Conservation (phyloP, 37 sponge, comb jelly and placozoan genomes). For the Halichondria panicea region DNA sequence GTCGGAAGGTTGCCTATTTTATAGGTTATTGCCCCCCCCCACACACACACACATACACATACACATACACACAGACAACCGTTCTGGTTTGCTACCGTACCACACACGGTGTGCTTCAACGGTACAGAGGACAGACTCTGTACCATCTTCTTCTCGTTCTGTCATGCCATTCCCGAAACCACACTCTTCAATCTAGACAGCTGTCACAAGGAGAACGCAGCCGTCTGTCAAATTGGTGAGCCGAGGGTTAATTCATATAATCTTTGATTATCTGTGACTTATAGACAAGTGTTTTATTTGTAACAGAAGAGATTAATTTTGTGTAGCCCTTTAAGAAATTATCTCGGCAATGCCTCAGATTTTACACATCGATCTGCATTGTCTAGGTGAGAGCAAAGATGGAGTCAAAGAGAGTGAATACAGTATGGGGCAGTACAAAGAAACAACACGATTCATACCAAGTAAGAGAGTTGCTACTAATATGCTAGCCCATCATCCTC, state of each 20-base stretch:
- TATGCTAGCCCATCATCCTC: too few species aligned
- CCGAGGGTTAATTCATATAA: too few species aligned
- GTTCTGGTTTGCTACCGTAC: conserved; percentile 16
- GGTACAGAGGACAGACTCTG: not conserved
- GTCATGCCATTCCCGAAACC: conserved; percentile 36
- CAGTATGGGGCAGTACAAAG: conserved; percentile 13
- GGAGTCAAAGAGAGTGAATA: not conserved
- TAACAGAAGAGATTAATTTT: too few species aligned
- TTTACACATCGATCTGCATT: too few species aligned
- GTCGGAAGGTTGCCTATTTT: not conserved
- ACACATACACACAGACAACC: not conserved
- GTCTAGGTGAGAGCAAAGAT: too few species aligned
- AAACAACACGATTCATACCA: conserved; percentile 10
- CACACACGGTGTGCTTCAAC: not conserved
- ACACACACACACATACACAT: not conserved
- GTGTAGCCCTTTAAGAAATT: too few species aligned
- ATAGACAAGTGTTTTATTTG: too few species aligned
- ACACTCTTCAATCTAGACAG: too few species aligned
- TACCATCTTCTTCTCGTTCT: conserved; percentile 25
- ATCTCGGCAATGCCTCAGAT: too few species aligned
- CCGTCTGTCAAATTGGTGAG: conserved; percentile 25
- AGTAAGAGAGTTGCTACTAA: conserved; percentile 7
- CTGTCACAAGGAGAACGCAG: too few species aligned
- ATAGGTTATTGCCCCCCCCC: not conserved
- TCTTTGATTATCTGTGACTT: too few species aligned